These are phyloP conservation scores for Valencia hispanica DNA, from an alignment of 2,797 vertebrate genomes.

Conservation along the genomic window DNA sequence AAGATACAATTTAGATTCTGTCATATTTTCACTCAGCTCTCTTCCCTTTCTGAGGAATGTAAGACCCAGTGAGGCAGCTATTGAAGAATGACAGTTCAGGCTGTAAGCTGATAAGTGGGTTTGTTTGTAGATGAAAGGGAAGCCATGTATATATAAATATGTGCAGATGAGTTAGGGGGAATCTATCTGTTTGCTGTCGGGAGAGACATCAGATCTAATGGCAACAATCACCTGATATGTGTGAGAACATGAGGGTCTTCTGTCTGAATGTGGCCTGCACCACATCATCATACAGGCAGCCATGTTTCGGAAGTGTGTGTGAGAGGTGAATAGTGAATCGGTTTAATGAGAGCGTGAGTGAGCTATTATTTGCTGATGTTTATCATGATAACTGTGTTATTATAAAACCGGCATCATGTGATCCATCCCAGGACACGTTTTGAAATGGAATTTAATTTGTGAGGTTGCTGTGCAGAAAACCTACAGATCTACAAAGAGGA, in stretches of 20 bases:
- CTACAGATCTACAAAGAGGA: background rate
- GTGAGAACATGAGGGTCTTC: constrained; percentile 22
- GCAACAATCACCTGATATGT: constrained; percentile 35
- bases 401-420: background rate
- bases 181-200: constrained; percentile 10
- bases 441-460: background rate
- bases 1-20: constrained; percentile 19
- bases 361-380: background rate
- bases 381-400: background rate
- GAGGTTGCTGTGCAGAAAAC: background rate
- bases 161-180: background rate
- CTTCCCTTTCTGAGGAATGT: constrained; percentile 11
- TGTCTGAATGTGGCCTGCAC: constrained; percentile 27
- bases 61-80: constrained; percentile 15
- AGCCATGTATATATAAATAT: background rate
- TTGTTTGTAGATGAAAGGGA: background rate
- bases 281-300: constrained; percentile 8
- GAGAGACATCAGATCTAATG: constrained; percentile 23
- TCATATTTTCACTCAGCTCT: constrained; percentile 15
- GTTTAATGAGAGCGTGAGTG: background rate
- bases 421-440: background rate
- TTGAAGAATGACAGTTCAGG: constrained; percentile 42
- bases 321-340: background rate
- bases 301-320: background rate
- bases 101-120: constrained; percentile 26